phyloP scores from a whole-genome alignment of 92 coral and sea anemone species.

The Metridium senile region DNA sequence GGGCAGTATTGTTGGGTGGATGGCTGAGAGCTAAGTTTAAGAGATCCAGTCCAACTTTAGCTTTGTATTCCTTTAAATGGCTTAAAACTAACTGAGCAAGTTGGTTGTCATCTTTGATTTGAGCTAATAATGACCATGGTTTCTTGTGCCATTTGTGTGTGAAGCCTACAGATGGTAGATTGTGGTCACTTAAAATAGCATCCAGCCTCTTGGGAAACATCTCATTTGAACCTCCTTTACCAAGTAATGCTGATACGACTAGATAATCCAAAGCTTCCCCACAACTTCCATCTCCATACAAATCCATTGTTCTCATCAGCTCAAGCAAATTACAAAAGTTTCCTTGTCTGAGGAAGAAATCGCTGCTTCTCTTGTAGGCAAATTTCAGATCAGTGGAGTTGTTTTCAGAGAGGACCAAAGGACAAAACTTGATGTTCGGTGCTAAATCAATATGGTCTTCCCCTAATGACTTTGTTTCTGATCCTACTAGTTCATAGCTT shows the following conservation, averaged over 20 bases:
- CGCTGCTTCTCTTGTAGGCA: constrained; percentile 71
- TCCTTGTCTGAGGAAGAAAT: constrained; percentile 73
- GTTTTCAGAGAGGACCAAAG: constrained; percentile 66
- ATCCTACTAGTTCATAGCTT: constrained; percentile 68
- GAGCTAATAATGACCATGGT: constrained; percentile 80
- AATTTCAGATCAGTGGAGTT: constrained; percentile 62
- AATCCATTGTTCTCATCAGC: constrained; percentile 64
- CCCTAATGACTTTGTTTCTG: constrained; percentile 44
- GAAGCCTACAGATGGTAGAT: constrained; percentile 67
- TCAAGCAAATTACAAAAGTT: constrained; percentile 83
- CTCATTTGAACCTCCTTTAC: constrained; percentile 67
- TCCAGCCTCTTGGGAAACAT: constrained; percentile 51
- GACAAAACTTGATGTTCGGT: constrained; percentile 67
- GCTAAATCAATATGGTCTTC: constrained; percentile 32
- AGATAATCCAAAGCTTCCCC: constrained; percentile 77
- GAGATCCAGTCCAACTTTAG: constrained; percentile 69
- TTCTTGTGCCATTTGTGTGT: constrained; percentile 71
- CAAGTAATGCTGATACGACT: constrained; percentile 71
- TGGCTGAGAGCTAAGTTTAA: constrained; percentile 79
- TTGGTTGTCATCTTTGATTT: constrained; percentile 65
- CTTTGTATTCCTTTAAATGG: constrained; percentile 71
- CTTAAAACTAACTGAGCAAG: constrained; percentile 77
- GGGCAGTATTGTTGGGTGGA: constrained; percentile 61
- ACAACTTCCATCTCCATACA: constrained; percentile 69
- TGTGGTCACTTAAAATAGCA: constrained; percentile 40